A percentile compares a stretch with the other conserved stretches of the same genome.
These are phyloP conservation scores for Amblyopsis hoosieri DNA, from an alignment of 2,797 vertebrate species.

Conservation along the genomic window DNA sequence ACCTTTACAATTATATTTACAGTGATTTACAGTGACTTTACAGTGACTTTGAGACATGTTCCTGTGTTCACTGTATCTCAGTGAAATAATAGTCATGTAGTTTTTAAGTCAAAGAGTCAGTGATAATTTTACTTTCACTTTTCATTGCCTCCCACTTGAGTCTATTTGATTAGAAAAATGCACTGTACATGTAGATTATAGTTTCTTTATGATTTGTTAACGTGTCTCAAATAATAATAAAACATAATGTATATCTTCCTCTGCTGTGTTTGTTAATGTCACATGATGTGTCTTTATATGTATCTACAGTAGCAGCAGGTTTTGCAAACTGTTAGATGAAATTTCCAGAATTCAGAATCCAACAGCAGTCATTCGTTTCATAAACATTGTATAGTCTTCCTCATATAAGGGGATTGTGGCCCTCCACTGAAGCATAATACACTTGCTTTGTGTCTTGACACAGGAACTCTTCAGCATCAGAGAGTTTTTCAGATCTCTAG, in stretches of 20 bases:
- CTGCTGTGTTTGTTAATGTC: neutral
- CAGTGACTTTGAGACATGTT: too few species aligned
- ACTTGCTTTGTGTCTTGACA: neutral
- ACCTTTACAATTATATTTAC: too few species aligned
- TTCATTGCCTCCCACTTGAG: neutral
- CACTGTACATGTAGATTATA: neutral
- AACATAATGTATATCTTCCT: neutral
- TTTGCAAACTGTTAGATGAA: constrained; percentile 1
- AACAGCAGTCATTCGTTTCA: neutral
- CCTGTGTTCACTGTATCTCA: too few species aligned
- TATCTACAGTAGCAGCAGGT: constrained; percentile 29
- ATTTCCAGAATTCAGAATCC: constrained; percentile 25
- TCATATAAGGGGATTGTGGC: neutral
- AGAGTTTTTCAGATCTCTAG: neutral
- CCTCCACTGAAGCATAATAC: too few species aligned
- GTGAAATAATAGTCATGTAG: too few species aligned
- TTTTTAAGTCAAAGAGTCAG: too few species aligned
- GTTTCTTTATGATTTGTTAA: neutral
- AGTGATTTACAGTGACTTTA: too few species aligned
- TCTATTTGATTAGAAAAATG: neutral
- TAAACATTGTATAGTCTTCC: neutral
- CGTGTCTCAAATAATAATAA: neutral
- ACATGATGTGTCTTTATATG: neutral
- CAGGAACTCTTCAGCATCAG: neutral
- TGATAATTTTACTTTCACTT: neutral